phyloP scores from a whole-genome alignment of 2,113 vertebrate genomes.

The Micronycteris hirsuta region DNA sequence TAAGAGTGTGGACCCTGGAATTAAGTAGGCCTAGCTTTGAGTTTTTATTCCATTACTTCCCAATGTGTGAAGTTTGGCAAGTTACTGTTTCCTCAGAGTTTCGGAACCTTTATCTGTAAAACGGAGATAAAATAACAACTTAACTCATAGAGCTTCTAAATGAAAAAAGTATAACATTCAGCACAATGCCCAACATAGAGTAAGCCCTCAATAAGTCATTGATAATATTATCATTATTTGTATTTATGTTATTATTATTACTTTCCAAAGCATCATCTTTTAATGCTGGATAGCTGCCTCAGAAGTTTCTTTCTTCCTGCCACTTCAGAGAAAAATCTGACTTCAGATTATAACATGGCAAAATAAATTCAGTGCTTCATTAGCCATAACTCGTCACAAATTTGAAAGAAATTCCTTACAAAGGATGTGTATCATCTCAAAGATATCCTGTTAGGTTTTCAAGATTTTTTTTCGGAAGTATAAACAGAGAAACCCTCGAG shows the following conservation, averaged over 20 bases:
- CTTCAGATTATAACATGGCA: conserved; percentile 32
- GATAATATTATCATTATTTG: not conserved
- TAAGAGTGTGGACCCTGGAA: conserved; percentile 8
- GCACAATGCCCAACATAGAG: not conserved
- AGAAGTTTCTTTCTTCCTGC: conserved; percentile 8
- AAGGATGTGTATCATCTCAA: not conserved
- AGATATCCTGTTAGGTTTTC: not conserved
- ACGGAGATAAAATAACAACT: not conserved
- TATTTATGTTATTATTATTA: not conserved
- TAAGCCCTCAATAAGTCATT: not conserved
- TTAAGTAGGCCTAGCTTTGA: conserved; percentile 36
- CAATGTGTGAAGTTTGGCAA: not conserved
- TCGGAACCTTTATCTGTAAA: not conserved
- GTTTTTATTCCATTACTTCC: conserved; percentile 20
- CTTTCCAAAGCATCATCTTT: not conserved
- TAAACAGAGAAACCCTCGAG: conserved; percentile 50
- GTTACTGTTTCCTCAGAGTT: not conserved
- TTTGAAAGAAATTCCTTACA: not conserved
- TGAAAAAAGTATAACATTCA: not conserved
- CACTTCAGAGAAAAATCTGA: not conserved
- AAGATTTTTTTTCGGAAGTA: not conserved
- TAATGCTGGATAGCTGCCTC: not conserved
- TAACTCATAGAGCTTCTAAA: not conserved
- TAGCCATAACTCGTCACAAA: not conserved
- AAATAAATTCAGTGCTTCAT: conserved; percentile 19